Conservation (phyloP, 1,140 invertebrate genomes). For the Leptopilina clavipes region DNA sequence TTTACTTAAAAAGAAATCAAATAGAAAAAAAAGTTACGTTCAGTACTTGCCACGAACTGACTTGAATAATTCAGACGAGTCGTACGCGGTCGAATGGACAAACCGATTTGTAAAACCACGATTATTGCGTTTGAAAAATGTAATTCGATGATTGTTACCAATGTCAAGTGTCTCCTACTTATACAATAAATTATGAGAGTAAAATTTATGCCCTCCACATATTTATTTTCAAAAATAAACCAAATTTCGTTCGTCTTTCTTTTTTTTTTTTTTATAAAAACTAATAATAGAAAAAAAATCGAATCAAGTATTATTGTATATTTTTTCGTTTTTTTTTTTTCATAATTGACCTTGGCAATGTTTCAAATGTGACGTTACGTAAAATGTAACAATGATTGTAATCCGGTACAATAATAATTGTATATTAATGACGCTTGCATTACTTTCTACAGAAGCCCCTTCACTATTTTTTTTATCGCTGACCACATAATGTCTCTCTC, state of each 20-base stretch:
- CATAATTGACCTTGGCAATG: neutral
- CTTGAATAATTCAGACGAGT: constrained; percentile 37
- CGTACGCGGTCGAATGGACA: constrained; percentile 35
- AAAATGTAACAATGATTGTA: constrained; percentile 34
- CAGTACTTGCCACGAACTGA: constrained; percentile 21
- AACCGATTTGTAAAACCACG: constrained; percentile 50
- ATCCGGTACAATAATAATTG: too few species aligned
- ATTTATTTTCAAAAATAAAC: neutral
- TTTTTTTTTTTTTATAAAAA: too few species aligned
- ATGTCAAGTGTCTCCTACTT: constrained; percentile 54
- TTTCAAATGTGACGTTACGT: neutral
- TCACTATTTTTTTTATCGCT: constrained; percentile 22
- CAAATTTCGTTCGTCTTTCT: neutral
- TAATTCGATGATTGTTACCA: constrained; percentile 69
- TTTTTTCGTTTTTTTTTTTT: too few species aligned
- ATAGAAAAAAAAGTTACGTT: neutral
- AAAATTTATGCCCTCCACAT: neutral
- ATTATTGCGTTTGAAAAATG: constrained; percentile 50
- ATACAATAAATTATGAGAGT: constrained; percentile 37
- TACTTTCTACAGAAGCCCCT: constrained; percentile 11
- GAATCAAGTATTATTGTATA: too few species aligned
- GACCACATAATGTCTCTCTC: neutral
- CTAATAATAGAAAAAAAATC: too few species aligned
- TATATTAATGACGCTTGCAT: constrained; percentile 46
- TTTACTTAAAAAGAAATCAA: too few species aligned